Evolutionary conservation across 2,113 vertebrate species (phyloP), one percentile per base, ranked within the genome.

Genomic region (Dipodomys merriami): DNA sequence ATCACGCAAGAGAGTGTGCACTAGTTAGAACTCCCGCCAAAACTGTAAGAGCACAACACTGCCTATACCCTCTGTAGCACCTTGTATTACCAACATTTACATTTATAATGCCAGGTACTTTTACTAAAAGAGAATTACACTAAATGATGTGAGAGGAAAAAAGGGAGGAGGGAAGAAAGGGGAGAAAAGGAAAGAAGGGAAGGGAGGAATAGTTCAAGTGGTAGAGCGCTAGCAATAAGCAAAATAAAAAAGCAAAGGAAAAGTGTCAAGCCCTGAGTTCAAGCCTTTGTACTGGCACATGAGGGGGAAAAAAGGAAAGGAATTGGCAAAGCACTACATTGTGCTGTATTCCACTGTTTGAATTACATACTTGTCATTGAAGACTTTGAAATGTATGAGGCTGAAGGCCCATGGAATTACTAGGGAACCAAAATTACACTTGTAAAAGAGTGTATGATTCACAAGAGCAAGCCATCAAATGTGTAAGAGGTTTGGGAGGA

Each of bases 371-470:
- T 7, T 6, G 19, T 78, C 25, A 49, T n/a, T 57, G 64, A 90
- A 86, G 29, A 91, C 11, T 74, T 74, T 74, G 83, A 95, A 81
- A 84, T 12, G 23, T 1, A 73, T 35, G 65, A 91, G 62, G 69
- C 29, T 22, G 27, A 39, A 64, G 19, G 25, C 3, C 33, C 15
- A 35, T 0, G 0, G 1, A 67, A 77, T 27, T 44, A 25, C 23
- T 13, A 35, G 6, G 60, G 23, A 86, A 44, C 74, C 4, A 44
- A 1, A 53, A 81, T 83, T 65, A 57, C 30, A 18, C 18, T 86
- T 90, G 72, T 65, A 79, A 88, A 79, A 88, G 53, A 81, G 16
- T 2, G 6, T 5, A 2, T 16, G 18, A 64, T n/a, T 44, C n/a
- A 74, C 12, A 64, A 65, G 20, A 84, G 23, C n/a, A 2, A 78